phyloP scores from a whole-genome alignment of 2,113 vertebrate species.

The Apteryx owenii region DNA sequence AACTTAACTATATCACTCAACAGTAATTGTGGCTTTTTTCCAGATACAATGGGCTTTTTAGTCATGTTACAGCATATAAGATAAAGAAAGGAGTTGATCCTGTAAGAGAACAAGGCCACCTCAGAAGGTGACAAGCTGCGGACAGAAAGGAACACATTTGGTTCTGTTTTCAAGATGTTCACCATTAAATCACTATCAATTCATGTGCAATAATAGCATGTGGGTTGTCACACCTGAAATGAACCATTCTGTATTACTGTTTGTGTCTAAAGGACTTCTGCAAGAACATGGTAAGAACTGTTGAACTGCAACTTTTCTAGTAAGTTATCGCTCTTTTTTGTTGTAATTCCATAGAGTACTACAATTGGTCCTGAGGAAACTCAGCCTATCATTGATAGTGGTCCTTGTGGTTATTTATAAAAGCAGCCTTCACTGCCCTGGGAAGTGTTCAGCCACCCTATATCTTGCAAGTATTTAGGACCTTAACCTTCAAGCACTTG shows the following conservation, averaged over 20 bases:
- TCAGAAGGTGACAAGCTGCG: background rate
- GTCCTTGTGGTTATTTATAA: background rate
- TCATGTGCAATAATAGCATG: background rate
- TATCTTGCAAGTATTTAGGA: background rate
- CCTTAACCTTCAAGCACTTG: background rate
- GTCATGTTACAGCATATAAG: background rate
- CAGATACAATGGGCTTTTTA: background rate
- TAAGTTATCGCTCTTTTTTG: background rate
- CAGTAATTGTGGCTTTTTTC: background rate
- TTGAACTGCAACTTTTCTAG: background rate
- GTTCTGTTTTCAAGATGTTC: background rate
- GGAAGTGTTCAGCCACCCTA: background rate
- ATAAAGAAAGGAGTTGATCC: background rate
- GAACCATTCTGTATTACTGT: background rate
- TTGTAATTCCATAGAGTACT: background rate
- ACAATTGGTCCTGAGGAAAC: background rate
- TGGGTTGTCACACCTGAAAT: background rate
- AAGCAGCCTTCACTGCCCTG: background rate
- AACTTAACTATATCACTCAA: background rate
- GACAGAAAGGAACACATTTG: background rate
- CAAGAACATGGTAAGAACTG: background rate
- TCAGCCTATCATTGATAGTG: background rate
- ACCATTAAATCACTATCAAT: background rate
- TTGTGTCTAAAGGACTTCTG: fast-evolving
- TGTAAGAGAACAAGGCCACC: background rate